A percentile compares a stretch with the other conserved stretches of the same genome.
Conservation (phyloP, 2,888 invertebrate species). For the Parnassius mnemosyne region DNA sequence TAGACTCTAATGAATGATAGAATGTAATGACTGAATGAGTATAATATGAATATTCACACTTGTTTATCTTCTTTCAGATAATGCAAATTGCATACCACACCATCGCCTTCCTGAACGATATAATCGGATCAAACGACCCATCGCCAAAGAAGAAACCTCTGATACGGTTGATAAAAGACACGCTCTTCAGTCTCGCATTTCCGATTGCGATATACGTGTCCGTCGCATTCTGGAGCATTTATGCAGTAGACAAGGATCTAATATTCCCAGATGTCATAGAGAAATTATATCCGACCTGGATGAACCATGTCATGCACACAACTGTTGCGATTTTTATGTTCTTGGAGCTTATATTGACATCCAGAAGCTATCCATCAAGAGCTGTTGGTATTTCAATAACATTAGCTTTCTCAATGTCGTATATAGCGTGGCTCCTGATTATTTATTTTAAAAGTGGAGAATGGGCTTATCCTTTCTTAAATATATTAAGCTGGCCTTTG, state of each 20-base stretch:
- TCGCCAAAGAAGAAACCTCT: constrained; percentile 80
- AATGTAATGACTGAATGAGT: too few species aligned
- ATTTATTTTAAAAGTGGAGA: constrained; percentile 84
- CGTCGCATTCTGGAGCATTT: constrained; percentile 91
- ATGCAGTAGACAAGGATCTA: constrained; percentile 89
- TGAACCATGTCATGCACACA: constrained; percentile 94
- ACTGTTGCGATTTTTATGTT: constrained; percentile 87
- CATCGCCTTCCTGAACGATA: constrained; percentile 86
- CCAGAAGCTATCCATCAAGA: constrained; percentile 86
- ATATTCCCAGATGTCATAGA: constrained; percentile 91
- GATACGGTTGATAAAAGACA: constrained; percentile 84
- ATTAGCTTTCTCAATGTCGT: constrained; percentile 80
- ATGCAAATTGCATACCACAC: constrained; percentile 88
- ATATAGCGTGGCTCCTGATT: constrained; percentile 86
- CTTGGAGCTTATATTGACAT: constrained; percentile 85
- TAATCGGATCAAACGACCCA: constrained; percentile 84
- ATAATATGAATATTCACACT: too few species aligned
- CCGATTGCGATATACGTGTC: constrained; percentile 90
- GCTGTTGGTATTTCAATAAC: constrained; percentile 81
- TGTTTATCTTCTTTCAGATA: constrained; percentile 74
- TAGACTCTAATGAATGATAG: too few species aligned
- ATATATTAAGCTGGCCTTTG: constrained; percentile 84
- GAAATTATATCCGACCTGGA: constrained; percentile 90
- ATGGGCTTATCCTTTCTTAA: constrained; percentile 95
- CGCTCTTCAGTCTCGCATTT: constrained; percentile 84